Conservation (phyloP, 2,888 invertebrate species). For the Noctua janthina region DNA sequence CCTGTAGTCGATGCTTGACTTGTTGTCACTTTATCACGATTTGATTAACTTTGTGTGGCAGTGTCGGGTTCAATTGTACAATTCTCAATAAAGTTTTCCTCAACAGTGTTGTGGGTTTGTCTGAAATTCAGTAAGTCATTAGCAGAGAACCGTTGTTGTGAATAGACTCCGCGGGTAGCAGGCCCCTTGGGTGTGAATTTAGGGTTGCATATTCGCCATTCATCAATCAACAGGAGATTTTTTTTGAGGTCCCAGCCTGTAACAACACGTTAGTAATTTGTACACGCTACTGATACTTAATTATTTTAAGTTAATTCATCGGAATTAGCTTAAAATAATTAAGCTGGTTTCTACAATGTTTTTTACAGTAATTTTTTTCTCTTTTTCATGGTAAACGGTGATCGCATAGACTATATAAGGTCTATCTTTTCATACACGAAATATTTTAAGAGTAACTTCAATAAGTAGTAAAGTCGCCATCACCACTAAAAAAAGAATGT, state of each 20-base stretch:
- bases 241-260: constrained; percentile 91
- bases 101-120: not conserved
- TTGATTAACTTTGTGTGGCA: too few relatives aligned
- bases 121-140: not conserved
- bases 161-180: not conserved
- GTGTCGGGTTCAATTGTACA: constrained; percentile 2
- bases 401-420: not conserved
- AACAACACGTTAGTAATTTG: constrained; percentile 33
- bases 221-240: constrained; percentile 90
- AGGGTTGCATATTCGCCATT: constrained; percentile 86
- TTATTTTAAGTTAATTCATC: not conserved
- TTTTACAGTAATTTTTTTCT: not conserved
- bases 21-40: not conserved
- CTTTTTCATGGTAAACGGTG: not conserved
- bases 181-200: not conserved
- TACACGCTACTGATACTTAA: not conserved
- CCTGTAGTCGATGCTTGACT: not conserved
- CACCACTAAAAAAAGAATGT: too few relatives aligned
- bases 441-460: too few relatives aligned
- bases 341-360: not conserved
- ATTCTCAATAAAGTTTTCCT: not conserved
- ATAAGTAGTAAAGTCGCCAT: too few relatives aligned
- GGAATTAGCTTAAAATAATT: not conserved
- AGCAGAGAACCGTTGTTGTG: not conserved
- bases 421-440: too few relatives aligned